These are phyloP conservation scores for Sorex maritimensis DNA, from an alignment of 2,797 vertebrate genomes.

Conservation along the genomic window DNA sequence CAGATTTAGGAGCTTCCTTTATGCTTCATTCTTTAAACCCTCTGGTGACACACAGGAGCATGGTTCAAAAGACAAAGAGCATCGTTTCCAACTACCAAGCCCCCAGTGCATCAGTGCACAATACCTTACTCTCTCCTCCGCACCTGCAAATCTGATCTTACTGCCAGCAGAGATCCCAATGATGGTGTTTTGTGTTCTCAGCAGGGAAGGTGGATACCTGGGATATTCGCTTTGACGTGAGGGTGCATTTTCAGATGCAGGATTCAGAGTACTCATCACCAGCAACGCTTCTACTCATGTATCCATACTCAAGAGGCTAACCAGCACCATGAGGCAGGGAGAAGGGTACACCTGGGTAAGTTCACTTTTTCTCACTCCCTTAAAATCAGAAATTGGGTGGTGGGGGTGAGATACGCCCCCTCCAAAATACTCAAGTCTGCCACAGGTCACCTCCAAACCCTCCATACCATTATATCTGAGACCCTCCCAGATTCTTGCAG, in stretches of 20 bases:
- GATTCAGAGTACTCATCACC: no score
- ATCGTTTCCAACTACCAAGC: conserved; percentile 85
- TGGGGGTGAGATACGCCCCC: not conserved
- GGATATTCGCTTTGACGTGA: conserved; percentile 61
- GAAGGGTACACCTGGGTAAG: not conserved
- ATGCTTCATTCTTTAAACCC: conserved; percentile 84
- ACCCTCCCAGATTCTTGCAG: not conserved
- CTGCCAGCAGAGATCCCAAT: conserved; percentile 72
- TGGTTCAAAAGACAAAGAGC: conserved; percentile 88
- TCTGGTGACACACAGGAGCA: conserved; percentile 85
- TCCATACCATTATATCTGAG: not conserved
- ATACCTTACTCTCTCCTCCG: conserved; percentile 82
- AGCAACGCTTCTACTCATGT: not conserved
- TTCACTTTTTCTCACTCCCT: not conserved
- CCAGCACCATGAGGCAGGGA: not conserved
- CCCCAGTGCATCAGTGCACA: conserved; percentile 84
- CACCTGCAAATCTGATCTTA: conserved; percentile 72
- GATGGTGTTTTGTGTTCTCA: not conserved
- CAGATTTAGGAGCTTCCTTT: conserved; percentile 85
- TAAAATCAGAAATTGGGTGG: not conserved
- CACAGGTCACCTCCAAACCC: not conserved
- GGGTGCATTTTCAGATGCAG: conserved; percentile 32
- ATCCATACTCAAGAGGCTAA: not conserved
- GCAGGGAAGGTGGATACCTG: conserved; percentile 52
- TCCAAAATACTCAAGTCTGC: not conserved